Base-by-base conservation (phyloP, 1,140 invertebrate genomes). In the Calosoma granatense region DNA sequence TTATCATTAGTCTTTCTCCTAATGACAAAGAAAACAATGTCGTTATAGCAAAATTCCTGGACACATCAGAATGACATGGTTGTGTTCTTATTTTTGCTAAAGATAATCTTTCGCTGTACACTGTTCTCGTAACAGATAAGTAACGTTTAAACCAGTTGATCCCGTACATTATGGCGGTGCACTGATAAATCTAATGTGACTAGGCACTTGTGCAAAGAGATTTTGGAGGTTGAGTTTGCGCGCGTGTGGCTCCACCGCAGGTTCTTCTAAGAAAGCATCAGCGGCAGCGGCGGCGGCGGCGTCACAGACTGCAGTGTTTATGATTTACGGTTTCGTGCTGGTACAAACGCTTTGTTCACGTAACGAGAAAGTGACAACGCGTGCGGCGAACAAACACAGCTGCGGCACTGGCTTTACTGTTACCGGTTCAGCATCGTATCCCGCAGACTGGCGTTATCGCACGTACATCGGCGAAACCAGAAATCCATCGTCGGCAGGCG, bases 401-500 rank as follows among this genome's bases (percentile, higher is more conserved):
- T 22, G 3, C 20, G 3, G 9, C 51, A 21, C 17, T 17, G 9
- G 17, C 41, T 9, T 47, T 47, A 17, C 9, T 17, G 15, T 6
- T 47, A 17, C 41, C 9, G 41, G 4, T 51, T 51, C 43, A 17
- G 17, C 43, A 51, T 2, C 9, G 19, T 53, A 53, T 53, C 21
- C 19, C 51, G 20, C 9, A 11, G 20, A 53, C 20, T 22, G 51
- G 3, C 9, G 4, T 20, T 53, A 53, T 53, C 51, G 51, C 51
- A 53, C 51, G 51, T 53, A 53, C 51, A 53, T 53, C 51, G 51
- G 17, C 2, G 3, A 20, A 4, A 3, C 51, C 20, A 21, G 51
- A 53, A 53, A 53, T 53, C 51, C 51, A 53, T 21, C 51, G 51
- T 21, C 17, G 51, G 51, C 51, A 53, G 51, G 51, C 51, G 3